These are phyloP conservation scores for Oscheius onirici DNA, from an alignment of 2,888 invertebrate species.

Conservation along the genomic window DNA sequence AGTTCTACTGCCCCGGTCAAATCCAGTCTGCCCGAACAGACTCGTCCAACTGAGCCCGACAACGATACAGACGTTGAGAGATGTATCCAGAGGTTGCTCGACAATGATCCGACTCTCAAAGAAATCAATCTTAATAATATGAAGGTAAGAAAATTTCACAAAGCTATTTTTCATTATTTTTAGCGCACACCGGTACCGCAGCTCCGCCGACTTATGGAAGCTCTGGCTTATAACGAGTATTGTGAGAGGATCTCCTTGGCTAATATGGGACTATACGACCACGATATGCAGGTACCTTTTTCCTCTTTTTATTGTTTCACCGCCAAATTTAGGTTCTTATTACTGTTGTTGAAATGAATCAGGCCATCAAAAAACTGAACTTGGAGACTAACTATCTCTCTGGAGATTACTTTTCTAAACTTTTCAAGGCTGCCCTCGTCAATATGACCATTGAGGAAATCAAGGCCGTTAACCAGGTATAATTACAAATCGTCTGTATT, in stretches of 20 bases:
- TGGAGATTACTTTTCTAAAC: conserved; percentile 85
- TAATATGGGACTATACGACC: conserved; percentile 91
- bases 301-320: no score
- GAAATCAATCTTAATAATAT: conserved; percentile 99
- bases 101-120: conserved; percentile 84
- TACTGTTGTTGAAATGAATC: conserved; percentile 77
- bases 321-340: conserved; percentile 73
- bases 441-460: conserved; percentile 91
- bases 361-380: conserved; percentile 74
- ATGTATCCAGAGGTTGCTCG: conserved; percentile 62
- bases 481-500: not conserved
- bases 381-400: conserved; percentile 88
- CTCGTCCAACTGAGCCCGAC: conserved; percentile 82
- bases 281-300: conserved; percentile 78
- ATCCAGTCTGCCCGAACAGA: conserved; percentile 67
- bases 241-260: conserved; percentile 90
- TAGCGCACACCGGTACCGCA: conserved; percentile 71
- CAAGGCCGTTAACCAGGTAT: conserved; percentile 89
- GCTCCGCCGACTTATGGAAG: conserved; percentile 85
- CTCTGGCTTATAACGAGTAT: conserved; percentile 87
- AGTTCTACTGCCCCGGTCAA: conserved; percentile 59
- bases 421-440: conserved; percentile 85
- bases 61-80: conserved; percentile 94
- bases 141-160: no score
- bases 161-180: conserved; percentile 13